phyloP scores from a whole-genome alignment of 2,113 vertebrate genomes.

The Mola mola region DNA sequence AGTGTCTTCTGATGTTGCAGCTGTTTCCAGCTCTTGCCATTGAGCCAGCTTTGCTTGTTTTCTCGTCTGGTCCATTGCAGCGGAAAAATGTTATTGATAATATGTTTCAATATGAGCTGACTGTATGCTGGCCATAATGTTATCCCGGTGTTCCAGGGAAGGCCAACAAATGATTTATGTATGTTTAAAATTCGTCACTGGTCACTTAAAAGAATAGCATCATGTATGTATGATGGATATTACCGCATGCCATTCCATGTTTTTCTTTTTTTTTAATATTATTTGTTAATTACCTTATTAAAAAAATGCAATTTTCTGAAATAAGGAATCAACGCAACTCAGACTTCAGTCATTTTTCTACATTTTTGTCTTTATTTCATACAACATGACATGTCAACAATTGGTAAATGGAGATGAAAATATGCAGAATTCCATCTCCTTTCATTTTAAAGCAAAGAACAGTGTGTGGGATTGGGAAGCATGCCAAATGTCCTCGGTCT shows the following conservation, averaged over 20 bases:
- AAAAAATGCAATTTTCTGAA: conserved; percentile 64
- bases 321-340: neutral
- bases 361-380: too few species aligned
- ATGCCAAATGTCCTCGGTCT: too few species aligned
- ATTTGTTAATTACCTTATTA: conserved; percentile 71
- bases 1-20: conserved; percentile 36
- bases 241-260: conserved; percentile 70
- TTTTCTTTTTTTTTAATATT: conserved; percentile 24
- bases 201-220: conserved; percentile 53
- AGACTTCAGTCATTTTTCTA: neutral
- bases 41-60: conserved; percentile 68
- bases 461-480: too few species aligned
- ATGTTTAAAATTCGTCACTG: conserved; percentile 46
- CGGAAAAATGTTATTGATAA: conserved; percentile 56
- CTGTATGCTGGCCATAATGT: conserved; percentile 29
- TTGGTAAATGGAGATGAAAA: too few species aligned
- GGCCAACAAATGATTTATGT: conserved; percentile 25
- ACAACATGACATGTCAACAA: too few species aligned
- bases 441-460: neutral
- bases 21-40: conserved; percentile 43
- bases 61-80: conserved; percentile 46
- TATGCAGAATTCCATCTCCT: too few species aligned
- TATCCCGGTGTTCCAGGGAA: conserved; percentile 12
- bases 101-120: conserved; percentile 48
- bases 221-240: conserved; percentile 66